phyloP scores from a whole-genome alignment of 2,113 vertebrate species.

The Clarias gariepinus region DNA sequence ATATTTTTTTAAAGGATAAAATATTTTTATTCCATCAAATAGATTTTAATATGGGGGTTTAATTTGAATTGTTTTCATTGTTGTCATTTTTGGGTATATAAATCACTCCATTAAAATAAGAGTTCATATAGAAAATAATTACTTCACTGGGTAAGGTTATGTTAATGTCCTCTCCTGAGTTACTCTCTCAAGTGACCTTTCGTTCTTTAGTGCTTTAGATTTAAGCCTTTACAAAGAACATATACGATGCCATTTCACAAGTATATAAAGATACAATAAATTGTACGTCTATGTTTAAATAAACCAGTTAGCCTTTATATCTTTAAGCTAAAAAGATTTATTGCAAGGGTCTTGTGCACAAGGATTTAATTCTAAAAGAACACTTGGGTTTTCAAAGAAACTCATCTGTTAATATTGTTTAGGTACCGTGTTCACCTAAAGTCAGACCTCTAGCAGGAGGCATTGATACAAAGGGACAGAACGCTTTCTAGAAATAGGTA shows the following conservation, averaged over 20 bases:
- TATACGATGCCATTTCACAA: neutral
- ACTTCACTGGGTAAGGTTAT: neutral
- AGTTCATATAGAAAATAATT: neutral
- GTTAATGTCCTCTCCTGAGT: neutral
- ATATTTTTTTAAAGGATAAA: too few relatives aligned
- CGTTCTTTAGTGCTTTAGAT: neutral
- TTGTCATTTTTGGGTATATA: neutral
- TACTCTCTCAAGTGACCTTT: neutral
- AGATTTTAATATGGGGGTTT: neutral
- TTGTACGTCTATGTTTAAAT: neutral
- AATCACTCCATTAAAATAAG: neutral
- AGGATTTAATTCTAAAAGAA: neutral
- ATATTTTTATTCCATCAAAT: too few relatives aligned
- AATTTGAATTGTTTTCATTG: neutral
- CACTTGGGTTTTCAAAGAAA: neutral
- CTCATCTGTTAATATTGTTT: neutral
- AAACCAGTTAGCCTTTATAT: neutral
- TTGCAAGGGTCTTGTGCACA: neutral
- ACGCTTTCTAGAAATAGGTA: neutral
- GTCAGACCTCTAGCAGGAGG: neutral
- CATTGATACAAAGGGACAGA: slow-evolving; percentile 4
- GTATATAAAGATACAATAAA: neutral
- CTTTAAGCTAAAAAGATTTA: neutral
- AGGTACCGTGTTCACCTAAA: neutral
- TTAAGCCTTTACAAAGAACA: neutral